Evolutionary conservation across 2,797 vertebrate species (phyloP), one percentile per base, ranked within the genome.

Genomic region (Pseudotriccus pelzelni): DNA sequence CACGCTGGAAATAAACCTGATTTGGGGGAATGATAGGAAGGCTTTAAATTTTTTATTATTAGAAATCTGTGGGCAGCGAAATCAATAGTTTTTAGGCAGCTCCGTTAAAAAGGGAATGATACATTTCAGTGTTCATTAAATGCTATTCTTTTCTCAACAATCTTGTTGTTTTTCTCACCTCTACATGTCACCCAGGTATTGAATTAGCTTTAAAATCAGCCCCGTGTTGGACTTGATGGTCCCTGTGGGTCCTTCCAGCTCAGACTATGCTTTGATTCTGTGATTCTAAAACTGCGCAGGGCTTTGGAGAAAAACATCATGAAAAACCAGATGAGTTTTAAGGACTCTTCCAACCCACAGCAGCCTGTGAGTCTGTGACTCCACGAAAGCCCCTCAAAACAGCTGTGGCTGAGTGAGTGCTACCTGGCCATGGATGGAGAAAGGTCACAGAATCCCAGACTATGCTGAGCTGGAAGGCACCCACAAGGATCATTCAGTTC

Each of bases 51-150:
- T 89, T 72, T 91, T 92, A 92, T 91, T 92, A 77, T 75, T 87
- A 90, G 75, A 90, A 97, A 89, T 32, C 37, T 53, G 84, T 68
- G 74, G 90, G 76, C 66, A 87, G 75, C 7, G 5, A 92, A 96
- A 92, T 85, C 82, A 78, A 89, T 59, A 84, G 62, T 30, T 89
- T 92, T 94, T 80, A 96, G 69, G 92, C 76, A 75, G 93, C 59
- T 92, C 59, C 81, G 53, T 93, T 93, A 73, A 87, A 87, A 87
- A 72, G 10, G 34, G 67, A 92, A 89, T 49, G 91, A 78, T 46
- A 67, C 37, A 53, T 82, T 89, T 82, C 76, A 81, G 55, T 20
- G 21, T 77, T 94, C 87, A 80, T 92, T 85, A 89, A 91, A 72
- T 34, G 58, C 56, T 80, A 59, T 43, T 58, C 50, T 82, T 84